Evolutionary conservation across 1,140 invertebrate species (phyloP).

Genomic region (Lysiphlebus fabarum): DNA sequence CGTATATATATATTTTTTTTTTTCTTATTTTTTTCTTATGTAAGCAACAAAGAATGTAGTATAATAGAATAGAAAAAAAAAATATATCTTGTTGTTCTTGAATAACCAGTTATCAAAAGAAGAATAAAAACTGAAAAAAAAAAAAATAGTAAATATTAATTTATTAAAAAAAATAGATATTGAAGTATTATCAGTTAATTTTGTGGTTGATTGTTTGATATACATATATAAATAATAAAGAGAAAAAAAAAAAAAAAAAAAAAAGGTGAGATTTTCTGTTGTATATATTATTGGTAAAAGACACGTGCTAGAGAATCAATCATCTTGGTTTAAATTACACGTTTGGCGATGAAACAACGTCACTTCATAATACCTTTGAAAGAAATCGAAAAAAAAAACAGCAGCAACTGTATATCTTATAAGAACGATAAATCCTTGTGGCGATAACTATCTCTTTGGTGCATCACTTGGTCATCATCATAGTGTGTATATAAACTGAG

Average conservation of each 20-base stretch:
- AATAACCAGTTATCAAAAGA: too few relatives aligned
- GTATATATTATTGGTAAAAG: not conserved
- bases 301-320: slow-evolving; percentile 15
- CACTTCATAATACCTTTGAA: slow-evolving; percentile 2
- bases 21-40: too few relatives aligned
- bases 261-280: not conserved
- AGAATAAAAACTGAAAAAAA: not conserved
- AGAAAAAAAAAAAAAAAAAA: not conserved
- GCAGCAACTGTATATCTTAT: not conserved
- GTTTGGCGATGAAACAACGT: slow-evolving; percentile 3
- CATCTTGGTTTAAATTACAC: slow-evolving; percentile 11
- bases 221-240: not conserved
- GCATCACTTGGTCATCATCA: too few relatives aligned
- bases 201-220: not conserved
- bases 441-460: slow-evolving; percentile 15
- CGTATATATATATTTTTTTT: too few relatives aligned
- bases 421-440: slow-evolving; percentile 15
- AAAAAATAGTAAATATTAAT: not conserved
- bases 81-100: too few relatives aligned
- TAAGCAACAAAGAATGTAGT: too few relatives aligned
- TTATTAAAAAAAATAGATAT: too few relatives aligned
- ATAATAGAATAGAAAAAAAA: too few relatives aligned
- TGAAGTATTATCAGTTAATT: too few relatives aligned
- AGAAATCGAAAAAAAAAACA: slow-evolving; percentile 5
- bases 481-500: too few relatives aligned